These are phyloP conservation scores for Miltochrista miniata DNA, from an alignment of 2,888 invertebrate species.

Conservation along the genomic window DNA sequence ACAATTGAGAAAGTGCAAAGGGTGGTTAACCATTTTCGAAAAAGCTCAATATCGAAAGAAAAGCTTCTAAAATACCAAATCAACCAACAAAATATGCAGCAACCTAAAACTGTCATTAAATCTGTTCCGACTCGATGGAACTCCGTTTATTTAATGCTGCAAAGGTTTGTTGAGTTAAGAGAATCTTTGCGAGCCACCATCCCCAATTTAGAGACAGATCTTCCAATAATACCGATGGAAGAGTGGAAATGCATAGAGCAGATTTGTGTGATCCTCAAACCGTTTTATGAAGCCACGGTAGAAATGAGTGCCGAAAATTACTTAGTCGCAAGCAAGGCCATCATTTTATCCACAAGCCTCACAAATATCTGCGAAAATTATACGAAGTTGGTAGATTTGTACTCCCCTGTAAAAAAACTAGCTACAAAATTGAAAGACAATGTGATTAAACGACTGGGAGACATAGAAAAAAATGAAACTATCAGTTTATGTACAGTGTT, in stretches of 20 bases:
- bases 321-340: conserved; percentile 14
- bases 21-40: no score
- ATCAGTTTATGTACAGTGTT: background rate
- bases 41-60: conserved; percentile 2
- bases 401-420: conserved; percentile 3
- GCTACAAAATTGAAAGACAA: background rate
- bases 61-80: conserved; percentile 9
- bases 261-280: no score
- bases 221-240: conserved; percentile 15
- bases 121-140: conserved; percentile 15
- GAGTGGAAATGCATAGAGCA: conserved; percentile 19
- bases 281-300: no score
- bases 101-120: background rate
- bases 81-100: background rate
- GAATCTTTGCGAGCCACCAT: conserved; percentile 14
- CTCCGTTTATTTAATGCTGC: no score
- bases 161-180: conserved; percentile 13
- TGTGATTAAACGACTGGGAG: conserved; percentile 29
- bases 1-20: conserved; percentile 1
- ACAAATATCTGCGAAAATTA: background rate
- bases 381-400: background rate
- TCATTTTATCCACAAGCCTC: background rate
- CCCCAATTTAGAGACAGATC: no score
- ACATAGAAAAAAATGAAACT: conserved; percentile 37
- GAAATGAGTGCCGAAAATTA: conserved; percentile 19